Percentiles rank a stretch among this genome's conserved stretches.
Evolutionary conservation across 2,797 vertebrate species (phyloP).

Genomic region (Trachops cirrhosus): DNA sequence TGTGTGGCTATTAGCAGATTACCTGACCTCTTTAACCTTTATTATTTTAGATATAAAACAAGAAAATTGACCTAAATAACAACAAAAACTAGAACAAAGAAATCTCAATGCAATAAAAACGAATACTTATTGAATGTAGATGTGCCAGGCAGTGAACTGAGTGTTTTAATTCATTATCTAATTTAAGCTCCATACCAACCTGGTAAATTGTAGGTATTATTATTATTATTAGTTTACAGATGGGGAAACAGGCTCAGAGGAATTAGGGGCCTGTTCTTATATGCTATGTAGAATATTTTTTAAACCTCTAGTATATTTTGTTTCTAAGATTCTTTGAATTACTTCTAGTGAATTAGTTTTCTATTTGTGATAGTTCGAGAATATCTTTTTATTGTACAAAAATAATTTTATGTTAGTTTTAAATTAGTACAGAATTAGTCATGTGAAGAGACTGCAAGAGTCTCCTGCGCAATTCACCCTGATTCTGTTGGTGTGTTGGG

Average conservation of each 20-base stretch:
- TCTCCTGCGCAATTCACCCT: neutral
- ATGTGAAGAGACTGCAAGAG: neutral
- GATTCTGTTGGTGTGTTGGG: neutral
- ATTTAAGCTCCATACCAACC: neutral
- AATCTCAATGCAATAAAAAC: neutral
- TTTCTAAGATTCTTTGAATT: neutral
- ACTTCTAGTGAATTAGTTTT: neutral
- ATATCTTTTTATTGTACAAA: neutral
- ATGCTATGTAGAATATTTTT: neutral
- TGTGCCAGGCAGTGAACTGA: neutral
- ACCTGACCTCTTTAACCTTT: neutral
- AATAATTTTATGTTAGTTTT: neutral
- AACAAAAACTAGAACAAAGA: neutral
- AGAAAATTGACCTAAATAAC: neutral
- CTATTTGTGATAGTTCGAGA: neutral
- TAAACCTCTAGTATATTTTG: neutral
- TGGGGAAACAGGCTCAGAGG: neutral
- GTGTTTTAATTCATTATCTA: neutral
- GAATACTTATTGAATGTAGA: neutral
- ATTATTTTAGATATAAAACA: neutral
- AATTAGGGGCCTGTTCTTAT: neutral
- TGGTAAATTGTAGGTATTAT: neutral
- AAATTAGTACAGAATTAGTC: neutral
- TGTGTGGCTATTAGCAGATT: neutral
- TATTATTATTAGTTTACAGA: neutral